phyloP scores from a whole-genome alignment of 2,797 vertebrate genomes.

The Gymnodraco acuticeps region DNA sequence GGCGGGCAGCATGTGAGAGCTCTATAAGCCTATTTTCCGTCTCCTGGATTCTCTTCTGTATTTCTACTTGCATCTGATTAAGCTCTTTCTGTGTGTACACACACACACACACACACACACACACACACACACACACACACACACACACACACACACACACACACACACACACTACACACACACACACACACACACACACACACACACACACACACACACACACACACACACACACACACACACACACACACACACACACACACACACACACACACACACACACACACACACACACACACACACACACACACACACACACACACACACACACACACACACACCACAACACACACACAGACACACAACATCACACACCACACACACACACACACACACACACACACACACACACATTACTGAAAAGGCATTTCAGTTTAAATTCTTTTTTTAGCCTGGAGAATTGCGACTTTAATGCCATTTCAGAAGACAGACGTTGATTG shows the following conservation, averaged over 20 bases:
- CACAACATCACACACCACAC: background rate
- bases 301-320: too few species aligned
- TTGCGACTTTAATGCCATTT: too few species aligned
- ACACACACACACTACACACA: too few species aligned
- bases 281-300: too few species aligned
- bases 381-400: slow-evolving; percentile 38
- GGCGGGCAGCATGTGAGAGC: slow-evolving; percentile 63
- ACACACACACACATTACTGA: background rate
- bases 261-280: too few species aligned
- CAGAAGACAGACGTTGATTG: too few species aligned
- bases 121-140: background rate
- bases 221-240: slow-evolving; percentile 23
- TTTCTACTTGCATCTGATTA: slow-evolving; percentile 68
- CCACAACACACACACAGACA: too few species aligned
- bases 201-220: slow-evolving; percentile 2
- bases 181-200: too few species aligned
- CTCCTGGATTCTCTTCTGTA: slow-evolving; percentile 61
- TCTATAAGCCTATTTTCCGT: slow-evolving; percentile 58
- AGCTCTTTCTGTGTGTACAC: slow-evolving; percentile 73
- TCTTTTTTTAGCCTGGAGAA: too few species aligned
- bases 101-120: slow-evolving; percentile 36
- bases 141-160: too few species aligned
- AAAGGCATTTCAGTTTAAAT: too few species aligned
- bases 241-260: background rate
- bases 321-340: too few species aligned